Evolutionary conservation across 1,140 invertebrate genomes (phyloP), one percentile per base, ranked within the genome.

Genomic region (Euwallacea fornicatus): DNA sequence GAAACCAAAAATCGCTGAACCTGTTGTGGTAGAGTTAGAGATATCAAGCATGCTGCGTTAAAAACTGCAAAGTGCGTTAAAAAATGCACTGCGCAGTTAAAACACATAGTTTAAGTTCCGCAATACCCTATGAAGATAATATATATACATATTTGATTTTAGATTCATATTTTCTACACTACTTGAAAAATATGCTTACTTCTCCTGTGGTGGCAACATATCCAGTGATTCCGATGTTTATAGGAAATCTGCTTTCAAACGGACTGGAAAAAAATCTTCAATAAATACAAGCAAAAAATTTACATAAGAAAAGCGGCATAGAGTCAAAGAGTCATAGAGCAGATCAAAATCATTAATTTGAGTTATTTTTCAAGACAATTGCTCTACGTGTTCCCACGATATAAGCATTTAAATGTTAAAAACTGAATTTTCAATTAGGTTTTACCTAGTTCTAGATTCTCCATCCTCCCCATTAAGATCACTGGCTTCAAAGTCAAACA

Each of bases 161-260:
- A 58, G 7, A 58, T 58, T 58, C 55, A 33, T 33, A 58, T 10
- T 15, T 33, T 58, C 21, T 58, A 13, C 21, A 33, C 21, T 33
- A 33, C 4, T 33, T 33, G 1, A 33, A 33, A 33, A 13, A 50
- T 15, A 33, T 11, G 82, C 85, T 87, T 87, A 95, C 93, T 86
- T 97, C 92, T 69, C 96, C 96, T 33, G 95, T 97, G n/a, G 94
- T 94, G 42, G 96, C 96, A 16, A 98, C 96, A 82, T 95, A 91
- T 55, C 96, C 95, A 8, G 95, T 98, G 73, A 98, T 96, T 15
- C 96, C 97, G 75, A 97, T 90, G 81, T 97, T 97, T 77, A 98
- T 97, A 7, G 97, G 96, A 85, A 99, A 98, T 76, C 94, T 86
- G 74, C 92, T 93, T 81, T 96, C 94, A 82, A 93, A 94, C 43